Evolutionary conservation across 2,113 vertebrate species (phyloP).

Genomic region (Carassius gibelio): DNA sequence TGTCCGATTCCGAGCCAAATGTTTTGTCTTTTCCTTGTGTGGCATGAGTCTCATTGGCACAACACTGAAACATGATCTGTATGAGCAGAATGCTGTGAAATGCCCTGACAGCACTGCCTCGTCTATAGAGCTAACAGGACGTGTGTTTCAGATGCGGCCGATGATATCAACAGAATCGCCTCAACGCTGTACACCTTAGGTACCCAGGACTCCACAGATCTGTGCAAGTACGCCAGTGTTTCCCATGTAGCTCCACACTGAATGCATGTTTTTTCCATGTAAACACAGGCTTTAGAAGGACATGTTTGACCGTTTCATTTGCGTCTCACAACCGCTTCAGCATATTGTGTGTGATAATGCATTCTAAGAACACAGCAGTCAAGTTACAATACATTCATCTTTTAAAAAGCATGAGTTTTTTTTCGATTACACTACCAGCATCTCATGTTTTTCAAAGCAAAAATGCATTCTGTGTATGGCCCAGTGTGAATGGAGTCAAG

Average conservation of each 20-base stretch:
- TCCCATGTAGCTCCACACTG: neutral
- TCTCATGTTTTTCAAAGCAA: neutral
- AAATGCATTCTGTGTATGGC: neutral
- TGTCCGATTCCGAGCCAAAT: neutral
- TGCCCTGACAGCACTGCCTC: neutral
- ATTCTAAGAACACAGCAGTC: neutral
- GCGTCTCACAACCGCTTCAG: no score
- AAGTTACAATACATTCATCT: neutral
- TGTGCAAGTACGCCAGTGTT: slow-evolving; percentile 89
- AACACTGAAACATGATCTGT: slow-evolving; percentile 24
- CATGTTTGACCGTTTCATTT: no score
- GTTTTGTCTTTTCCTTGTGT: slow-evolving; percentile 12
- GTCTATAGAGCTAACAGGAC: slow-evolving; percentile 15
- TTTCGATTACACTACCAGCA: neutral
- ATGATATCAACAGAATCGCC: slow-evolving; percentile 98
- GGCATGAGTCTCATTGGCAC: slow-evolving; percentile 11
- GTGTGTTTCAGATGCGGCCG: slow-evolving; percentile 83
- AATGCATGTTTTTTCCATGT: no score
- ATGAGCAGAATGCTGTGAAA: slow-evolving; percentile 2
- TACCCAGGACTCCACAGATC: slow-evolving; percentile 95
- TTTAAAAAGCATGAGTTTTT: neutral
- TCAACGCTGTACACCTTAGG: slow-evolving; percentile 93
- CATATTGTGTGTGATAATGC: no score
- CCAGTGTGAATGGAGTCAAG: neutral
- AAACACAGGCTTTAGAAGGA: no score